A percentile compares a stretch with the other conserved stretches of the same genome.
phyloP scores from a whole-genome alignment of 1,140 invertebrate genomes.

The Subanguina moxae region DNA sequence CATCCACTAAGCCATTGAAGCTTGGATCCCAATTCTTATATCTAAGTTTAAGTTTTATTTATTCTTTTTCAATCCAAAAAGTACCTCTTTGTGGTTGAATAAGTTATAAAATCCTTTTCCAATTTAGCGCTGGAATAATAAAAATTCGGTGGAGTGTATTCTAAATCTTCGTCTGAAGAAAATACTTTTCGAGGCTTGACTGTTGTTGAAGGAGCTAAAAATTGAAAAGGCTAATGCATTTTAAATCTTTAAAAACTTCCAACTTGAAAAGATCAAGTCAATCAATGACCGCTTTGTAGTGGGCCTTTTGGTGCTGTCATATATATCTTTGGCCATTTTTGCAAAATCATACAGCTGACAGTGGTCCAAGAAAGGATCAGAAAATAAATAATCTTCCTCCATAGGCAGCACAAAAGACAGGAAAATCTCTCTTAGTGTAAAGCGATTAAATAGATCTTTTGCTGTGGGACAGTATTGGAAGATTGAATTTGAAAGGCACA shows the following conservation, averaged over 20 bases:
- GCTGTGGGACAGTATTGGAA: slow-evolving; percentile 40
- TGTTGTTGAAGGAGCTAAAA: not conserved
- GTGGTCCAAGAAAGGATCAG: slow-evolving; percentile 37
- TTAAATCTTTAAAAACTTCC: slow-evolving; percentile 9
- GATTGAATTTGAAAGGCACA: slow-evolving; percentile 36
- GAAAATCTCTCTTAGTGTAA: slow-evolving; percentile 40
- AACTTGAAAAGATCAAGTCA: slow-evolving; percentile 19
- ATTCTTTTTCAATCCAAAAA: not conserved
- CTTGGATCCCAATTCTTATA: too few species aligned
- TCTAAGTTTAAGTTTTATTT: not conserved
- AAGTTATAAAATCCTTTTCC: slow-evolving; percentile 23
- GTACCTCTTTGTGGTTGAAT: not conserved
- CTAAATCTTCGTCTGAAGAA: slow-evolving; percentile 43
- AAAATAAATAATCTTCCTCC: slow-evolving; percentile 35
- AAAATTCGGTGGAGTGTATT: slow-evolving; percentile 41
- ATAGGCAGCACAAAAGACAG: slow-evolving; percentile 36
- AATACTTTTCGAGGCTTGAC: slow-evolving; percentile 26
- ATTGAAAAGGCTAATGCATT: not conserved
- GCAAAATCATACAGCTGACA: slow-evolving; percentile 39
- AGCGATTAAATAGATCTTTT: slow-evolving; percentile 40
- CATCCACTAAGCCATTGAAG: too few species aligned
- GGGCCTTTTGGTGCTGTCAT: slow-evolving; percentile 32
- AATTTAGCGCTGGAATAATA: slow-evolving; percentile 44
- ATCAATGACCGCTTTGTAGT: not conserved
- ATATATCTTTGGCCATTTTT: slow-evolving; percentile 38